Base-by-base conservation (phyloP, 1,140 invertebrate genomes). In the Homarus americanus region DNA sequence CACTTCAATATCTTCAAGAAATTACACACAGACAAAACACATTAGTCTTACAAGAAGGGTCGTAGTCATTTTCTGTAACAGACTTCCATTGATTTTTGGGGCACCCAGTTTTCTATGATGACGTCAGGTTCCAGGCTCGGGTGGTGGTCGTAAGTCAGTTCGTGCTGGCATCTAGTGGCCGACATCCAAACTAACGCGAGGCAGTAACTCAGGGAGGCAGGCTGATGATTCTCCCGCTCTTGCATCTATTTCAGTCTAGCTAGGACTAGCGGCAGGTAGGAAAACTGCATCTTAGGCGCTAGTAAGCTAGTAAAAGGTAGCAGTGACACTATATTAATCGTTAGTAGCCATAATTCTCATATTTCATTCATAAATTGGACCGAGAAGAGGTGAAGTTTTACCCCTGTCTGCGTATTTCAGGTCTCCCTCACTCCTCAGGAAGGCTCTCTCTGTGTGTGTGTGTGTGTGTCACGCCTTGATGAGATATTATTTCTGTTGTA, bases 161-260 rank as follows among this genome's bases (percentile, higher is more conserved):
- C 53, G 88, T 90, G 88, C 88, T 90, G 88, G 88, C 88, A 90
- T 90, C 88, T 90, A 90, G 88, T 83, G 88, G 88, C 88, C 88
- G 88, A 90, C 88, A 84, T 90, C 88, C 80, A 78, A 83, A 90
- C 80, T 90, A 82, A 63, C 88, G 80, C 88, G 5, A 63, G 80
- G 80, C 80, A 49, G 88, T 90, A 90, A 90, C 80, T 90, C 88
- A 84, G 88, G n/a, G 49, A 41, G 49, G 34, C 82, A 34, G 73
- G 49, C 41, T 41, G 24, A 34, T 63, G 17, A n/a, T 58, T 75
- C 80, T 63, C 34, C 40, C 72, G 44, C 73, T 36, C 88, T 63
- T 53, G 49, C 53, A 53, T 17, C 28, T 63, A 38, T 63, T 90
- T 66, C n/a, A 32, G 32, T 58, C 32, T n/a, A 17, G 34, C 36